These are phyloP conservation scores for Muscidifurax raptorellus DNA, from an alignment of 1,140 invertebrate species.

Conservation along the genomic window DNA sequence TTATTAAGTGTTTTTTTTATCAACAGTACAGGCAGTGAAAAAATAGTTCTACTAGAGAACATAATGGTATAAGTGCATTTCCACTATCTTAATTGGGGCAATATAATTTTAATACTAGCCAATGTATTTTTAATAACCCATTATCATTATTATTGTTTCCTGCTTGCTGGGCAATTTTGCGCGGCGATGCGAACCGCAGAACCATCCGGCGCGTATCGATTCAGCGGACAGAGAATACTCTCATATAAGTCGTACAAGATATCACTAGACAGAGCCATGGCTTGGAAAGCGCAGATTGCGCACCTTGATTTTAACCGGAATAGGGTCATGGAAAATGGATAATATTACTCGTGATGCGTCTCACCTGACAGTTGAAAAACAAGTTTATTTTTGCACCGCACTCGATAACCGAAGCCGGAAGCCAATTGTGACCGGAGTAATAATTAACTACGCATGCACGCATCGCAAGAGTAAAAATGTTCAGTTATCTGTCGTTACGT, in stretches of 20 bases:
- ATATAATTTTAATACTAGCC: background rate
- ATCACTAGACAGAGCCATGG: background rate
- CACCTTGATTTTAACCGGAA: background rate
- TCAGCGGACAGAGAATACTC: background rate
- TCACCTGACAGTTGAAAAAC: background rate
- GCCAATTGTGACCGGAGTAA: background rate
- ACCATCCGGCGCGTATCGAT: background rate
- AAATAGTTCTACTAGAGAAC: background rate
- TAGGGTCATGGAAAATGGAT: constrained; percentile 1
- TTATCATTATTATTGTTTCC: background rate
- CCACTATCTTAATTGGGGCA: background rate
- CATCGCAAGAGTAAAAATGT: no score
- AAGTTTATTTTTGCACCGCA: background rate
- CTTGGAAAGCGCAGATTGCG: background rate
- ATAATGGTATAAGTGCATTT: background rate
- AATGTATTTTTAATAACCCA: background rate
- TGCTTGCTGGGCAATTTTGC: background rate
- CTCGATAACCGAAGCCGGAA: background rate
- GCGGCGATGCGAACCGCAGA: background rate
- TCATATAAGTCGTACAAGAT: background rate
- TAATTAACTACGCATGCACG: background rate
- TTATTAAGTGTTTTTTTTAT: background rate
- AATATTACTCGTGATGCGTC: background rate
- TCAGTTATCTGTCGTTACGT: no score
- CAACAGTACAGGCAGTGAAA: background rate